Conservation (phyloP, 1,140 invertebrate species). For the Brachionus rubens region DNA sequence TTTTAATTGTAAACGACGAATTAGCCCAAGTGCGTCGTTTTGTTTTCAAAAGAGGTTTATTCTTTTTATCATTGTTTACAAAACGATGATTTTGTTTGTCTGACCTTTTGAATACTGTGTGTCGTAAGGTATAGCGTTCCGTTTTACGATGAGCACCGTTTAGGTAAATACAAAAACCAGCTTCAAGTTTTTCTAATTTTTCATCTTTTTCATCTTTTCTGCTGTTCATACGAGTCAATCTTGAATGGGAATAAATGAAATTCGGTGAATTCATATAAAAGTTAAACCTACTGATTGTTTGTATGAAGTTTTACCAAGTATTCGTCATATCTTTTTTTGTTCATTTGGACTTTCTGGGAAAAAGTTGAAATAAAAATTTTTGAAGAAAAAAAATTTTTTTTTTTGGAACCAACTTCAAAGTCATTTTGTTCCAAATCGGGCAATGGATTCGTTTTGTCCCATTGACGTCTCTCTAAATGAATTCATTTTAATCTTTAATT, state of each 20-base stretch:
- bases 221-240: neutral
- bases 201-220: conserved; percentile 43
- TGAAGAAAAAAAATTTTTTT: too few species aligned
- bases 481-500: neutral
- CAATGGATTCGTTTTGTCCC: neutral
- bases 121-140: conserved; percentile 30
- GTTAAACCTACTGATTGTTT: neutral
- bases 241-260: too few species aligned
- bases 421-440: conserved; percentile 5
- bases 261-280: neutral
- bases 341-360: neutral
- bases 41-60: neutral
- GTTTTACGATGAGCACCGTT: conserved; percentile 21
- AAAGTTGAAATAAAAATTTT: too few species aligned
- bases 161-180: conserved; percentile 19
- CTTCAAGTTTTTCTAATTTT: conserved; percentile 37
- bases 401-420: neutral
- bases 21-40: conserved; percentile 11
- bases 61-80: too few species aligned
- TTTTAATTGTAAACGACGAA: conserved; percentile 42
- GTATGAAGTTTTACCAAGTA: neutral
- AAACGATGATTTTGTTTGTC: neutral
- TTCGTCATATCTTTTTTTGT: neutral
- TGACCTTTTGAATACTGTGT: neutral
- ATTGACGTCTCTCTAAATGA: conserved; percentile 7